Evolutionary conservation across 1,140 invertebrate species (phyloP).

Genomic region (Gonatopus flavifemur): DNA sequence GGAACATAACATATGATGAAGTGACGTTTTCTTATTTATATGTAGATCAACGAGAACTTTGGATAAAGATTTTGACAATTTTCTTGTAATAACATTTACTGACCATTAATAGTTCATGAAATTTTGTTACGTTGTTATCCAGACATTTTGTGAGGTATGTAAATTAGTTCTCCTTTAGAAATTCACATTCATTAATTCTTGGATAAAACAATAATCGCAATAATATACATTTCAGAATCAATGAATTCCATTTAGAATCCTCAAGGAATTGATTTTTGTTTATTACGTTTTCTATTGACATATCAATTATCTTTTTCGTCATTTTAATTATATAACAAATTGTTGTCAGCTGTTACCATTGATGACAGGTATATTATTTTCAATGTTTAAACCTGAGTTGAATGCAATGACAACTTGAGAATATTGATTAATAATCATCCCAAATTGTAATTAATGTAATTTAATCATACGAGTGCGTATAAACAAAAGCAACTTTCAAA

Average conservation of each 20-base stretch:
- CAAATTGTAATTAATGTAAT: not conserved
- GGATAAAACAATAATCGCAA: not conserved
- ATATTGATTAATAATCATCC: not conserved
- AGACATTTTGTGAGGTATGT: not conserved
- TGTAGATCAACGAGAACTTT: not conserved
- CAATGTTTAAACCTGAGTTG: not conserved
- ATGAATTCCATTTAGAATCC: not conserved
- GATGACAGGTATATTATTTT: not conserved
- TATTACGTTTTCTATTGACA: no score
- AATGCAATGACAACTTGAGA: not conserved
- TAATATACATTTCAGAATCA: no score
- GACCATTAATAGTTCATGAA: not conserved
- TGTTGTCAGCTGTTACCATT: not conserved
- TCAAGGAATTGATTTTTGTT: not conserved
- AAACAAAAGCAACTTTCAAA: not conserved
- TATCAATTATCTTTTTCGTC: slow-evolving; percentile 4
- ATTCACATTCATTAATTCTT: not conserved
- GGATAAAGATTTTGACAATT: not conserved
- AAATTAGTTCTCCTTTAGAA: not conserved
- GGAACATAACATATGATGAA: slow-evolving; percentile 31
- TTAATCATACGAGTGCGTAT: not conserved
- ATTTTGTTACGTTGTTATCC: not conserved
- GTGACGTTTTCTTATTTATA: slow-evolving; percentile 25
- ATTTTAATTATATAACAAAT: slow-evolving; percentile 24
- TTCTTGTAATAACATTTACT: slow-evolving; percentile 1